A percentile compares a stretch with the other conserved stretches of the same genome.
phyloP scores from a whole-genome alignment of 2,797 vertebrate species.

The Anguilla marmorata region DNA sequence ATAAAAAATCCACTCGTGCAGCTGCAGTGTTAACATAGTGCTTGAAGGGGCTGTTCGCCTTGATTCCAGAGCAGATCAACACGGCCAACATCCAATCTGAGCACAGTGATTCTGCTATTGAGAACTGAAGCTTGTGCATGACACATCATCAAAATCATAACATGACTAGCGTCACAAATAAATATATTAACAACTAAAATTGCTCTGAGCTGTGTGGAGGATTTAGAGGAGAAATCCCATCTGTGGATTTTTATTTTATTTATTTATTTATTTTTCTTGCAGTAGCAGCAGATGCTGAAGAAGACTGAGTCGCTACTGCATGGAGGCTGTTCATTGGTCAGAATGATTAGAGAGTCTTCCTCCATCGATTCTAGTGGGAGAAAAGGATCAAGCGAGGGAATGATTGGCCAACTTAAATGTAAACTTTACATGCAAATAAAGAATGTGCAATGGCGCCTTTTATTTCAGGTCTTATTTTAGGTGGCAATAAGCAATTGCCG shows the following conservation, averaged over 20 bases:
- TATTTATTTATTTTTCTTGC: background rate
- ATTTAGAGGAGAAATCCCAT: background rate
- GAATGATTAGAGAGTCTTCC: background rate
- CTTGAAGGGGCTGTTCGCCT: background rate
- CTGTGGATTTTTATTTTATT: background rate
- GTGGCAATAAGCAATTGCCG: too few species aligned
- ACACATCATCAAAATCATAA: constrained; percentile 3
- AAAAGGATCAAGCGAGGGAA: background rate
- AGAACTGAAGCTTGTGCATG: background rate
- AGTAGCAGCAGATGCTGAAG: background rate
- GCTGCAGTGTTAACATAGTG: background rate
- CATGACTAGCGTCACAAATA: background rate
- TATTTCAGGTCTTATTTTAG: background rate
- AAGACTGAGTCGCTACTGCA: background rate
- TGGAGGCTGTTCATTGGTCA: background rate
- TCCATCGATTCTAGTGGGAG: background rate
- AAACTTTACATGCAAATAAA: background rate
- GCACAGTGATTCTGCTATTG: background rate
- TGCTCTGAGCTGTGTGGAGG: background rate
- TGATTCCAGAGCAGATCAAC: background rate
- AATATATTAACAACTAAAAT: background rate
- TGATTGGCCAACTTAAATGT: background rate
- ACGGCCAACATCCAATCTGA: background rate
- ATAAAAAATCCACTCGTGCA: too few species aligned
- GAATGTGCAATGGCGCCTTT: background rate